Percentiles rank a stretch among this genome's conserved stretches.
Evolutionary conservation across 2,888 invertebrate species (phyloP).

Genomic region (Sarcophaga subvicina): DNA sequence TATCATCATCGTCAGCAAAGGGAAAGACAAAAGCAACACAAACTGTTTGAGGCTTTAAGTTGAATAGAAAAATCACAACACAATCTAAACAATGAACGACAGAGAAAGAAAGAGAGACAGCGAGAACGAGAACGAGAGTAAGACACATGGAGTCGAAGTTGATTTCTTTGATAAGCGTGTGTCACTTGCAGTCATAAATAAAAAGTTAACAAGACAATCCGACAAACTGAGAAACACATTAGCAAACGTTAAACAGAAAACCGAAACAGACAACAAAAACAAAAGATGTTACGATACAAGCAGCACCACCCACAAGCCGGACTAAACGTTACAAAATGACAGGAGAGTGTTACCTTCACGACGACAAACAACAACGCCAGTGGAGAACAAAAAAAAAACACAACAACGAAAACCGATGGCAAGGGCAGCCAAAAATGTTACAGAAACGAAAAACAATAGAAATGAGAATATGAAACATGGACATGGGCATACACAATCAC

Average conservation of each 20-base stretch:
- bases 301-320: not conserved
- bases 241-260: not conserved
- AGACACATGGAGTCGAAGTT: conserved; percentile 34
- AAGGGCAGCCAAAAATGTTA: not conserved
- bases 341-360: not conserved
- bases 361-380: not conserved
- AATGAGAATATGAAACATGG: too few species aligned
- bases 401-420: not conserved
- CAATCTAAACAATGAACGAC: too few species aligned
- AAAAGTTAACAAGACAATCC: conserved; percentile 60
- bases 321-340: not conserved
- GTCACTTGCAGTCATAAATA: conserved; percentile 68
- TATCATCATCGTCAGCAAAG: too few species aligned
- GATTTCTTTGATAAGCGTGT: conserved; percentile 65
- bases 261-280: not conserved
- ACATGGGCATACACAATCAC: too few species aligned
- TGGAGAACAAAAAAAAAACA: not conserved
- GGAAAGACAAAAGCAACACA: not conserved
- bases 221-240: conserved; percentile 28
- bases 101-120: too few species aligned
- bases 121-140: too few species aligned
- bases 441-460: too few species aligned
- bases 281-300: not conserved
- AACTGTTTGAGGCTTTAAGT: not conserved
- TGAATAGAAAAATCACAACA: not conserved